phyloP scores from a whole-genome alignment of 1,140 invertebrate species.

The Hestina assimilis region DNA sequence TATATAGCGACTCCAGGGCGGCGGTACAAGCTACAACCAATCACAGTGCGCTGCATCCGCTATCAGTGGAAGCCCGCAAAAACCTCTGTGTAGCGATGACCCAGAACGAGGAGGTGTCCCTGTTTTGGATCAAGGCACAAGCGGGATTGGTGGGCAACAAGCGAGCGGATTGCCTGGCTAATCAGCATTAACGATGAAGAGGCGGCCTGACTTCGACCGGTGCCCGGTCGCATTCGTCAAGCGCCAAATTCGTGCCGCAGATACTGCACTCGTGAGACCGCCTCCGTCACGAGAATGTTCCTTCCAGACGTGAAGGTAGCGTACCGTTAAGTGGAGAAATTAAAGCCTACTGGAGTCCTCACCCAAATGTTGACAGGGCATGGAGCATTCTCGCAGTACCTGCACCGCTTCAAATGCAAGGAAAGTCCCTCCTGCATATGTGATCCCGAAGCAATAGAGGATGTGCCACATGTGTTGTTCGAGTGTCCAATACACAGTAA shows the following conservation, averaged over 20 bases:
- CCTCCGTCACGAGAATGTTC: slow-evolving; percentile 24
- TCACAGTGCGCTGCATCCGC: too few relatives aligned
- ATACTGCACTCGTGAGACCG: slow-evolving; percentile 15
- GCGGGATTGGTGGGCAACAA: neutral
- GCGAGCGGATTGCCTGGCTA: slow-evolving; percentile 3
- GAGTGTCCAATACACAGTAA: slow-evolving; percentile 20
- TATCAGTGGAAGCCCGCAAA: too few relatives aligned
- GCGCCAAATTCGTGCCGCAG: slow-evolving; percentile 16
- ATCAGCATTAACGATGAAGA: slow-evolving; percentile 21
- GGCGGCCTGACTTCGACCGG: slow-evolving; percentile 15
- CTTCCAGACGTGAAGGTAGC: slow-evolving; percentile 22
- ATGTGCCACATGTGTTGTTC: slow-evolving; percentile 7
- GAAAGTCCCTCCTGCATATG: slow-evolving; percentile 26
- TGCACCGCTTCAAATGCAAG: slow-evolving; percentile 29
- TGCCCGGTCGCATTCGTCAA: slow-evolving; percentile 24
- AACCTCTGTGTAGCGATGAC: too few relatives aligned
- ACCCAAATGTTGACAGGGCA: slow-evolving; percentile 32
- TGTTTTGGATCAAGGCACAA: neutral
- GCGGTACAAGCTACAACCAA: too few relatives aligned
- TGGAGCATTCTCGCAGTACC: slow-evolving; percentile 26
- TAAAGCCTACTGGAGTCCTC: neutral
- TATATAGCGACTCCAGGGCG: too few relatives aligned
- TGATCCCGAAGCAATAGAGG: slow-evolving; percentile 8
- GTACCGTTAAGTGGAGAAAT: slow-evolving; percentile 12
- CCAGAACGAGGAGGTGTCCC: neutral